A percentile compares a stretch with the other conserved stretches of the same genome.
These are phyloP conservation scores for Pitta sordida DNA, from an alignment of 2,113 vertebrate species.

Conservation along the genomic window DNA sequence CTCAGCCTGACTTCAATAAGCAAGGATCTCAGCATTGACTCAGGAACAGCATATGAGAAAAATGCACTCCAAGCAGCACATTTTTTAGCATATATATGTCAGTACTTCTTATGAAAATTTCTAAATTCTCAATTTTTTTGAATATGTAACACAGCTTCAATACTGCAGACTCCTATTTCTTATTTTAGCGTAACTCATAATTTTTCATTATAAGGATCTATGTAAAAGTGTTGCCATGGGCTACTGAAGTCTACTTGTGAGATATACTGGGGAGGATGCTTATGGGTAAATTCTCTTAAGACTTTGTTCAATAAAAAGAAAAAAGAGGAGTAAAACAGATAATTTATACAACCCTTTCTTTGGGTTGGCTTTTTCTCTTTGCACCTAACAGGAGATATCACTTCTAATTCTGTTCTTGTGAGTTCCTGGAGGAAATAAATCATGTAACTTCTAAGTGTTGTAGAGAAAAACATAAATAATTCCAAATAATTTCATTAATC, in stretches of 20 bases:
- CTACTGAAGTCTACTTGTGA: background rate
- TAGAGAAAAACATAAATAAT: background rate
- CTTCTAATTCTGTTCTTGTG: background rate
- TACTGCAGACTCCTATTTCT: background rate
- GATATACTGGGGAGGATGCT: background rate
- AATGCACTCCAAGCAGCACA: background rate
- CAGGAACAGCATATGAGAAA: background rate
- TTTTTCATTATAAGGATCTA: background rate
- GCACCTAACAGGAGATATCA: too few relatives aligned
- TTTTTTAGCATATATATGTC: background rate
- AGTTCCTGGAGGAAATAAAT: background rate
- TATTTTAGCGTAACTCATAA: background rate
- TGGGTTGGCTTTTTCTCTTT: background rate
- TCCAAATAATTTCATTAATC: background rate
- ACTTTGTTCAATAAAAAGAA: background rate
- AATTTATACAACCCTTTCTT: background rate
- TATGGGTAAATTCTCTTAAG: background rate
- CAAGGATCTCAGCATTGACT: background rate
- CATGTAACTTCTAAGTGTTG: background rate
- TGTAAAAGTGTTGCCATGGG: background rate
- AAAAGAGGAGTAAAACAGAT: background rate
- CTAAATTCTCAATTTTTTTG: background rate
- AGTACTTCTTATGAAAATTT: background rate
- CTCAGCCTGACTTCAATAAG: background rate
- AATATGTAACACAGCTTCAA: fast-evolving